Base-by-base conservation (phyloP, 2,113 vertebrate genomes). In the Colaptes auratus region DNA sequence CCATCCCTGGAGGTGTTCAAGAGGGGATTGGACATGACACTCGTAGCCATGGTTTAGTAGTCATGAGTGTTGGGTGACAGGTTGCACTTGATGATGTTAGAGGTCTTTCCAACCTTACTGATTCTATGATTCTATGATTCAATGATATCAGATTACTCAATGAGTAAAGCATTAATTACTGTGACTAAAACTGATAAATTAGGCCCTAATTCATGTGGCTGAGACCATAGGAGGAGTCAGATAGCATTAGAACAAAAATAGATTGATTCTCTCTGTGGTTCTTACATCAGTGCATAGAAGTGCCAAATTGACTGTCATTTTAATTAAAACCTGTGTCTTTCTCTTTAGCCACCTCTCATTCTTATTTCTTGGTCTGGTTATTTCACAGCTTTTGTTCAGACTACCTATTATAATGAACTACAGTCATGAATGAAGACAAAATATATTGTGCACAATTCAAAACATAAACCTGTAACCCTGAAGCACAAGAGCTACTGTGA, bases 151-250 rank as follows among this genome's bases (percentile, higher is more conserved):
- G 33, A 86, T 91, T 96, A 60, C 7, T 80, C n/a, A 35, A 33
- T 56, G 53, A 93, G 31, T 60, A 88, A 91, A 85, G 36, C 85
- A 87, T 63, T 87, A 87, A 89, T 82, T 56, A 77, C 19, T 70
- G 55, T 85, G 63, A 36, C 20, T 89, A 33, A 89, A 87, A 33
- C 9, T 92, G 81, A 56, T 59, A 85, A 93, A 92, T 88, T 76
- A 93, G 31, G 13, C 31, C 52, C n/a, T 92, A 91, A 85, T 79
- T 92, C 79, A 74, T 91, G 89, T 91, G 59, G 8, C 30, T 91
- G 64, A 91, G 63, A 77, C 85, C 39, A 77, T 1, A 87, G 42
- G 56, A 84, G 69, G 27, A 86, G 63, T 72, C 61, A 73, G 50
- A 76, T 39, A 94, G 7, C 36, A 82, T 76, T 24, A 86, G 74